A percentile compares a stretch with the other conserved stretches of the same genome.
These are phyloP conservation scores for Acanthopagrus latus DNA, from an alignment of 2,797 vertebrate genomes.

Conservation along the genomic window DNA sequence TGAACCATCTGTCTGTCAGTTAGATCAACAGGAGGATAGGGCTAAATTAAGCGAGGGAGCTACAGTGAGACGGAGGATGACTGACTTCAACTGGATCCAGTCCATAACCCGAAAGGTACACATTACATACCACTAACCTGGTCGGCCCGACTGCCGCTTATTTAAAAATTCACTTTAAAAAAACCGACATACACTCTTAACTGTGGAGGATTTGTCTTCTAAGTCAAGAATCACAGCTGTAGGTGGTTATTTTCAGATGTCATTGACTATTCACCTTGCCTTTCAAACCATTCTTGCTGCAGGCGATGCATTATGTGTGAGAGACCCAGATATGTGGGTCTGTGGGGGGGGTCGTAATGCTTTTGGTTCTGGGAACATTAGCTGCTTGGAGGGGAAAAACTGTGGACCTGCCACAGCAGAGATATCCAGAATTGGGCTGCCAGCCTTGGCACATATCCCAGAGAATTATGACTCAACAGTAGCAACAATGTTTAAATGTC, in stretches of 20 bases:
- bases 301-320: constrained; percentile 75
- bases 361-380: constrained; percentile 70
- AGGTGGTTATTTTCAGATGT: constrained; percentile 78
- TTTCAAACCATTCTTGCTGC: constrained; percentile 71
- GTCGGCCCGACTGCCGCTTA: neutral
- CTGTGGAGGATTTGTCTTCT: constrained; percentile 36
- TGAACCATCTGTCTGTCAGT: no score
- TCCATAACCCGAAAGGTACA: neutral
- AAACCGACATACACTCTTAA: constrained; percentile 29
- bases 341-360: constrained; percentile 59
- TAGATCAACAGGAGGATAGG: no score
- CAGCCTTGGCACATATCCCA: constrained; percentile 71
- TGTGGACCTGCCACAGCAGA: constrained; percentile 70
- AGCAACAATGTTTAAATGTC: constrained; percentile 62
- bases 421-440: constrained; percentile 75
- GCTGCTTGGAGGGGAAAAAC: constrained; percentile 64
- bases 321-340: constrained; percentile 75
- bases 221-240: constrained; percentile 61
- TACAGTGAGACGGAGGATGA: neutral
- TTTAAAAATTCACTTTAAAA: constrained; percentile 31
- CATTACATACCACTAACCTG: neutral
- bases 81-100: neutral
- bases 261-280: constrained; percentile 78
- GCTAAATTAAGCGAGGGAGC: no score
- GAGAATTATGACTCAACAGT: constrained; percentile 74